phyloP scores from a whole-genome alignment of 2,888 invertebrate genomes.

The Dysmachus trigonus region DNA sequence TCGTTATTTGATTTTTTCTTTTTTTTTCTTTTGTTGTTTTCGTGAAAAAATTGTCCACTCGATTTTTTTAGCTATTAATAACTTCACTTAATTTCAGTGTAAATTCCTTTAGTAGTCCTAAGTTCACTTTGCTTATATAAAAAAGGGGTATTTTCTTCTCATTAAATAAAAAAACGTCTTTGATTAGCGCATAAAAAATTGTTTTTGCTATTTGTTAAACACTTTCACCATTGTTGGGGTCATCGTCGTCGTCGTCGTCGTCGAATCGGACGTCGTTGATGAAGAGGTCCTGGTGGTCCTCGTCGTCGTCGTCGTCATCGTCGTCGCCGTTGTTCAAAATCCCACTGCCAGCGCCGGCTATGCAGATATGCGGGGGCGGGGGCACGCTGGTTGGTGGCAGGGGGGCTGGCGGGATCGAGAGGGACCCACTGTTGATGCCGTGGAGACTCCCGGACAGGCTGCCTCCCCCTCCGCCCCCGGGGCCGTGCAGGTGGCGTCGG shows the following conservation, averaged over 20 bases:
- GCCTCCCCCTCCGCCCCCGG: constrained; percentile 57
- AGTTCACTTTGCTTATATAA: constrained; percentile 36
- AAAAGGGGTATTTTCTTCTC: neutral
- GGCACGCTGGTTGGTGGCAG: constrained; percentile 64
- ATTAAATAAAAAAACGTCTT: constrained; percentile 37
- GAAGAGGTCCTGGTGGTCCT: constrained; percentile 56
- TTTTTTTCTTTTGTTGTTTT: neutral
- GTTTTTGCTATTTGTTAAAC: constrained; percentile 59
- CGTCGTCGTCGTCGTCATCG: constrained; percentile 57
- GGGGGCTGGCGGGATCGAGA: constrained; percentile 65
- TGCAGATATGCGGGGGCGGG: constrained; percentile 64
- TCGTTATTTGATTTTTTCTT: neutral
- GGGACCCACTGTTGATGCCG: constrained; percentile 62
- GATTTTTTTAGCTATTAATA: neutral
- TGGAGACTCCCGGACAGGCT: constrained; percentile 65
- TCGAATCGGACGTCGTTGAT: constrained; percentile 60
- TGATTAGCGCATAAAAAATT: constrained; percentile 23
- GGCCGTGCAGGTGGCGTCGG: constrained; percentile 64
- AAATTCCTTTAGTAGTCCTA: constrained; percentile 25
- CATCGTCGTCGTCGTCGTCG: constrained; percentile 54
- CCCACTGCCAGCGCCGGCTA: constrained; percentile 58
- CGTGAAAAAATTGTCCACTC: constrained; percentile 23
- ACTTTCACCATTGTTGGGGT: constrained; percentile 62
- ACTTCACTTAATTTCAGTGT: constrained; percentile 6
- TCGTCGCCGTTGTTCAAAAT: constrained; percentile 57